phyloP scores from a whole-genome alignment of 2,113 vertebrate genomes.

The Eidolon helvum region DNA sequence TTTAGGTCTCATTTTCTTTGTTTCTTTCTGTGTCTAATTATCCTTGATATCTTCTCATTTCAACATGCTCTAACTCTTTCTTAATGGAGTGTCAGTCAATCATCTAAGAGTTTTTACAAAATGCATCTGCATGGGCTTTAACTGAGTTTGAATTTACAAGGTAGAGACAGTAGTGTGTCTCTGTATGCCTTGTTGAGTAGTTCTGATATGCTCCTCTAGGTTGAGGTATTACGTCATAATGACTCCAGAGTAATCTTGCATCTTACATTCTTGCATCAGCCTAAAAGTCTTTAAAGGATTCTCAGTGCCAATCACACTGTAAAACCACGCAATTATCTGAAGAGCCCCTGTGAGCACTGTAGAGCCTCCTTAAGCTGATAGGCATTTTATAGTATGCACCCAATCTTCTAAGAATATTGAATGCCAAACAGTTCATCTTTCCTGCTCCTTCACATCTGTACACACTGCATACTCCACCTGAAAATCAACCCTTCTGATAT shows the following conservation, averaged over 20 bases:
- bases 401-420: background rate
- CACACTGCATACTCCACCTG: background rate
- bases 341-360: background rate
- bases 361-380: background rate
- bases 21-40: background rate
- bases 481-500: background rate
- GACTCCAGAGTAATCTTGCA: background rate
- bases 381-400: background rate
- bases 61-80: background rate
- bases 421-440: background rate
- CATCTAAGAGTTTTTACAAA: background rate
- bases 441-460: background rate
- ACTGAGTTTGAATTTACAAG: too few species aligned
- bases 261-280: background rate
- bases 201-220: background rate
- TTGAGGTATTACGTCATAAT: background rate
- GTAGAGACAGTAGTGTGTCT: background rate
- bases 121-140: background rate
- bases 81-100: background rate
- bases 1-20: background rate
- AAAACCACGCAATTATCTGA: background rate
- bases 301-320: background rate
- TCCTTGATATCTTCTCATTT: background rate
- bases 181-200: background rate
- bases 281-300: background rate